Conservation (phyloP, 1,140 invertebrate genomes). For the Zaprionus ornatus region DNA sequence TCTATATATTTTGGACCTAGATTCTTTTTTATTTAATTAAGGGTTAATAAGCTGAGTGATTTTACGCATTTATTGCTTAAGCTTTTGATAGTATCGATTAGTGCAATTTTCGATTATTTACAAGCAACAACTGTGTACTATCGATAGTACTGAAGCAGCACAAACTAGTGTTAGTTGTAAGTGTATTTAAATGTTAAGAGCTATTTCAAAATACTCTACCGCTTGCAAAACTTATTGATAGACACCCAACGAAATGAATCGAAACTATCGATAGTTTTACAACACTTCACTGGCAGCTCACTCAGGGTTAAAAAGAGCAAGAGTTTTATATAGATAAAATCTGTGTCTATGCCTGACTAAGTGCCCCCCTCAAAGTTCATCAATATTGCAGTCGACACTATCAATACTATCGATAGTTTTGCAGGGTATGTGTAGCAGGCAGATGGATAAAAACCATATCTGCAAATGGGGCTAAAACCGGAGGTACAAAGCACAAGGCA, state of each 20-base stretch:
- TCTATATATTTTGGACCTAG: too few species aligned
- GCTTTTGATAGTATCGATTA: too few species aligned
- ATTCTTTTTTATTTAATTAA: too few species aligned
- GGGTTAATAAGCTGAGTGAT: too few species aligned
- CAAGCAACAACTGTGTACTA: too few species aligned
- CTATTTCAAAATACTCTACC: too few species aligned
- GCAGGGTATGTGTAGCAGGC: neutral
- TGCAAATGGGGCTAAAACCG: constrained; percentile 34
- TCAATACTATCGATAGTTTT: neutral
- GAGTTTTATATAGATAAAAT: neutral
- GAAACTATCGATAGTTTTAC: neutral
- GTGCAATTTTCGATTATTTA: too few species aligned
- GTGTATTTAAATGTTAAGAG: too few species aligned
- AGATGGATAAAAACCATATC: neutral
- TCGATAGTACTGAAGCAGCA: too few species aligned
- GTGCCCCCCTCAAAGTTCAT: neutral
- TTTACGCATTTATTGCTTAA: too few species aligned
- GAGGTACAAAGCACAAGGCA: constrained; percentile 31
- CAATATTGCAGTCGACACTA: neutral
- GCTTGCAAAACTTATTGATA: neutral
- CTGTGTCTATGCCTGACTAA: neutral
- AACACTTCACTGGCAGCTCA: too few species aligned
- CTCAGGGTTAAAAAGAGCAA: neutral
- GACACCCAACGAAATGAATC: neutral
- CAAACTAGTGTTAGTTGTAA: too few species aligned